Evolutionary conservation across 2,888 invertebrate genomes (phyloP).

Genomic region (Xestia ashworthii): DNA sequence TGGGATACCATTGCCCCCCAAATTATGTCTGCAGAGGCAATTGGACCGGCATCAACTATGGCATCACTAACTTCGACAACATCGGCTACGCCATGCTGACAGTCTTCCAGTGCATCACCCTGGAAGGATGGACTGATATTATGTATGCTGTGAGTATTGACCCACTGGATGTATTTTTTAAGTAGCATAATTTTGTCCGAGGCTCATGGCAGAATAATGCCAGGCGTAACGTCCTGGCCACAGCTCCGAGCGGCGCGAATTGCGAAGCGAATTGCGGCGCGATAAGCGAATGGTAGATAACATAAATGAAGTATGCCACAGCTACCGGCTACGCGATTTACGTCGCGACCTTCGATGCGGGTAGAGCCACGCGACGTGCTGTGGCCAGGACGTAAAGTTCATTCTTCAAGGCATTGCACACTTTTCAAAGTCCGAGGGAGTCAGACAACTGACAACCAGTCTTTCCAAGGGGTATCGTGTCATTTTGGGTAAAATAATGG

Average conservation of each 20-base stretch:
- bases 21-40: constrained; percentile 90
- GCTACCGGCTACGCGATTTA: no score
- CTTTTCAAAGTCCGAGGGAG: neutral
- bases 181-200: neutral
- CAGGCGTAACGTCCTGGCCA: neutral
- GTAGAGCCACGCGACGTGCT: no score
- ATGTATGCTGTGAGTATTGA: constrained; percentile 95
- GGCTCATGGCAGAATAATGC: neutral
- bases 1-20: constrained; percentile 92
- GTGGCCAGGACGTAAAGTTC: neutral
- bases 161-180: neutral
- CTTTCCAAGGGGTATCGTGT: neutral
- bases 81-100: constrained; percentile 99
- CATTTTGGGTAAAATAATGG: neutral
- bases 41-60: constrained; percentile 96
- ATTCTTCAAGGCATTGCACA: neutral
- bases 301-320: no score
- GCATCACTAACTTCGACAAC: constrained; percentile 99
- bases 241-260: no score
- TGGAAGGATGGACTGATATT: constrained; percentile 99
- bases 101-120: constrained; percentile 99
- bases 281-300: no score
- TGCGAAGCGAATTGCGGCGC: no score
- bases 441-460: neutral
- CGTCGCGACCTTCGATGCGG: no score